Conservation (phyloP, 2,888 invertebrate species). For the Copidosoma aretas region DNA sequence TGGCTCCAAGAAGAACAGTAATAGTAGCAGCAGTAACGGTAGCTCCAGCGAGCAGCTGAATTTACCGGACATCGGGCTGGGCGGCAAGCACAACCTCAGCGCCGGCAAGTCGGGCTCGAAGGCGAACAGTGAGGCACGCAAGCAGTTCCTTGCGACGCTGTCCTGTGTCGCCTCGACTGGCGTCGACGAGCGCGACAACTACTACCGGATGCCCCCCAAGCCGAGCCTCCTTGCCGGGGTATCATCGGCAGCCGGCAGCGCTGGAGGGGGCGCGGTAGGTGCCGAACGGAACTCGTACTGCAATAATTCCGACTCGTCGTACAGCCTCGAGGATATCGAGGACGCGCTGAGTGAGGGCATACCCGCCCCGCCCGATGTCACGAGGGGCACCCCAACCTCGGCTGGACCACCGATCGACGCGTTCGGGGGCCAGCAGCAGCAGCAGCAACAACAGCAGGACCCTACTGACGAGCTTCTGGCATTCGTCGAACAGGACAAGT, state of each 20-base stretch:
- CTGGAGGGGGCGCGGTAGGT: neutral
- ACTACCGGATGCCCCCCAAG: constrained; percentile 66
- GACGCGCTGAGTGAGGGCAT: constrained; percentile 65
- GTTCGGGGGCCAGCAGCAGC: constrained; percentile 61
- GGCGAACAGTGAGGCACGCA: constrained; percentile 69
- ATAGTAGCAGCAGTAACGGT: neutral
- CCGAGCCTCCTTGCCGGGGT: constrained; percentile 62
- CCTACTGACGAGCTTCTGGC: constrained; percentile 78
- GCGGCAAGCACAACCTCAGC: constrained; percentile 40
- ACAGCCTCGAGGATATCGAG: constrained; percentile 72
- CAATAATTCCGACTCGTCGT: constrained; percentile 72
- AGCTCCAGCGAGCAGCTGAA: constrained; percentile 62
- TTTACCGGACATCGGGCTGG: constrained; percentile 50
- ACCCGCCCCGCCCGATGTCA: constrained; percentile 74
- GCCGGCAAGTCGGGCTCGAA: constrained; percentile 58
- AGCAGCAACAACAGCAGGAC: constrained; percentile 52
- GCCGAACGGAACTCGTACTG: constrained; percentile 64
- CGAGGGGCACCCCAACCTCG: constrained; percentile 75
- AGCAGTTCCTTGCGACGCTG: constrained; percentile 81
- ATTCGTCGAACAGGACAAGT: constrained; percentile 85
- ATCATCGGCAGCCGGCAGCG: no score
- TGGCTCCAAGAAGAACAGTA: constrained; percentile 62
- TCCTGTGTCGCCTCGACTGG: constrained; percentile 74
- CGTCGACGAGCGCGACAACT: constrained; percentile 68
- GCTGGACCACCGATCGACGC: constrained; percentile 68